These are phyloP conservation scores for Lagopus muta DNA, from an alignment of 2,113 vertebrate species.

Conservation along the genomic window DNA sequence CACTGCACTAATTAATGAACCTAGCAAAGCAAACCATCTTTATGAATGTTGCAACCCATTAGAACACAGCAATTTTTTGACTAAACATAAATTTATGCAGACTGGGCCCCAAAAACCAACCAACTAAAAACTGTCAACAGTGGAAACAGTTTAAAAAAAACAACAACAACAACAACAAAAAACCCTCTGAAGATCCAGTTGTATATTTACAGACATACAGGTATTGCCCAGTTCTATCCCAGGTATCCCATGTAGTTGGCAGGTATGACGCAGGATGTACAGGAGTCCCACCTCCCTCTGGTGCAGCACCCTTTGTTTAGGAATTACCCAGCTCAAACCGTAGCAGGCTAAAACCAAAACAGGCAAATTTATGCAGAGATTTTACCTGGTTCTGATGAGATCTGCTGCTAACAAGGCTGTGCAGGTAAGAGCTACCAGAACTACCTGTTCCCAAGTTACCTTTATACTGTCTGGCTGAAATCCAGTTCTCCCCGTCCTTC, in stretches of 20 bases:
- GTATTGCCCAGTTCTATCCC: not conserved
- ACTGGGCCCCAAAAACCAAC: not conserved
- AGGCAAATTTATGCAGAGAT: conserved; percentile 20
- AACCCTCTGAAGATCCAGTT: not conserved
- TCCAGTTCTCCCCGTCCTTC: conserved; percentile 58
- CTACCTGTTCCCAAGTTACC: conserved; percentile 53
- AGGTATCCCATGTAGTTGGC: not conserved
- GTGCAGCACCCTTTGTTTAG: not conserved
- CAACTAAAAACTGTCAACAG: not conserved
- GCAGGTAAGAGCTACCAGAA: conserved; percentile 43
- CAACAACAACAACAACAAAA: not conserved
- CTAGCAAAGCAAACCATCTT: not conserved
- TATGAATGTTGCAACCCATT: not conserved
- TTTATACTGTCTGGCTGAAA: conserved; percentile 53
- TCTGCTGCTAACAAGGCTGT: conserved; percentile 44
- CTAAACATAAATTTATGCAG: not conserved
- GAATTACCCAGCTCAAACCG: not conserved
- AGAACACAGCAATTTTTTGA: not conserved
- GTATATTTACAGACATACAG: not conserved
- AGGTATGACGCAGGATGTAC: not conserved
- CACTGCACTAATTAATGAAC: not conserved
- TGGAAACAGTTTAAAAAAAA: not conserved
- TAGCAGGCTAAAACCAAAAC: conserved; percentile 31
- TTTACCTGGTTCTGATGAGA: conserved; percentile 65
- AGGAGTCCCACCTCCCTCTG: not conserved